Evolutionary conservation across 1,140 invertebrate genomes (phyloP).

Genomic region (Ectropis grisescens): DNA sequence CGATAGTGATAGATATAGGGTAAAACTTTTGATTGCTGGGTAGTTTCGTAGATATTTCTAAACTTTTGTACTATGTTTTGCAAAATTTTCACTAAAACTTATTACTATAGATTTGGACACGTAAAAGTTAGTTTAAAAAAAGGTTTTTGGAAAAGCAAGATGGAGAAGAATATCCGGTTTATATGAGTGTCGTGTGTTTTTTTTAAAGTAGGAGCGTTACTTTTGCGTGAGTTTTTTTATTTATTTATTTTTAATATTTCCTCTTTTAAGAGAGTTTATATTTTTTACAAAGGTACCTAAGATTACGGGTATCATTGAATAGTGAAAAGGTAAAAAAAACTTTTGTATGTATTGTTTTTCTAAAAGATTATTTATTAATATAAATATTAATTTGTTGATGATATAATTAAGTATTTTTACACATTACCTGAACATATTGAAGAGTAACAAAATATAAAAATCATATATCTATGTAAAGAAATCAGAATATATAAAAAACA

Average conservation of each 20-base stretch:
- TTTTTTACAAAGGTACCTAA: constrained; percentile 45
- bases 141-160: constrained; percentile 24
- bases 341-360: constrained; percentile 61
- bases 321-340: constrained; percentile 23
- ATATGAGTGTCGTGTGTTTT: constrained; percentile 1
- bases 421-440: constrained; percentile 61
- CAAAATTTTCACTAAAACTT: constrained; percentile 65
- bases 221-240: constrained; percentile 20
- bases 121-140: constrained; percentile 30
- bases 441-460: constrained; percentile 47
- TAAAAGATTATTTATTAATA: constrained; percentile 61
- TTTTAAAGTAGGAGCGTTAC: constrained; percentile 3
- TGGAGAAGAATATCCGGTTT: constrained; percentile 23
- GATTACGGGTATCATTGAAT: constrained; percentile 14
- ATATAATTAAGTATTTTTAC: constrained; percentile 62
- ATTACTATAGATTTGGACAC: constrained; percentile 57
- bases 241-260: constrained; percentile 28
- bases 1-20: constrained; percentile 49
- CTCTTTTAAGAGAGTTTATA: constrained; percentile 54
- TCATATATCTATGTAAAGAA: constrained; percentile 49
- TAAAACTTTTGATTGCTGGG: constrained; percentile 58
- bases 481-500: constrained; percentile 56
- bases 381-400: constrained; percentile 58
- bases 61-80: constrained; percentile 70
- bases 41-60: constrained; percentile 64